Evolutionary conservation across 1,140 invertebrate genomes (phyloP).

Genomic region (Drosophila cardini): DNA sequence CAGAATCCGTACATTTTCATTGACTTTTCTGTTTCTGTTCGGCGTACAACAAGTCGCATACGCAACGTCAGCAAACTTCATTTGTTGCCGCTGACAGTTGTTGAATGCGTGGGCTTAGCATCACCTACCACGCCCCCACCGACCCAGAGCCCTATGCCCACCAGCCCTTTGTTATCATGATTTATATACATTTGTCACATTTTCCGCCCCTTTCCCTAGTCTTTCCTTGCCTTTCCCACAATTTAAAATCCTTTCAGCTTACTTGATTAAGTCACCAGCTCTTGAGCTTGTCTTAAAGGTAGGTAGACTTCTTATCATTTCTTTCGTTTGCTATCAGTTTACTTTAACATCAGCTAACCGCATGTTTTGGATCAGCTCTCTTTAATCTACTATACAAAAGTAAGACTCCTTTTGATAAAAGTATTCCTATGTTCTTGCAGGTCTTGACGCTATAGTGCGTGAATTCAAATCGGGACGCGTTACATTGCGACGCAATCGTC

Average conservation of each 20-base stretch:
- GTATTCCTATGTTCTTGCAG: slow-evolving; percentile 48
- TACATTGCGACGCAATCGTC: slow-evolving; percentile 75
- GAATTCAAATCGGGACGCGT: slow-evolving; percentile 83
- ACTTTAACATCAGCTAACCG: slow-evolving; percentile 55
- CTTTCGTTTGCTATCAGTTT: slow-evolving; percentile 16
- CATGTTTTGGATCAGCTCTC: slow-evolving; percentile 53
- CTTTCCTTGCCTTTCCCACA: slow-evolving; percentile 14
- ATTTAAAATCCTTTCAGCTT: slow-evolving; percentile 59
- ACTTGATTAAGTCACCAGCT: slow-evolving; percentile 25
- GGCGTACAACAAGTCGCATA: slow-evolving; percentile 46
- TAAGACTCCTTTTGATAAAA: slow-evolving; percentile 3
- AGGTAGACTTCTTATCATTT: slow-evolving; percentile 14
- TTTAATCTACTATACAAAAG: background rate
- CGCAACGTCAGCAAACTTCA: slow-evolving; percentile 66
- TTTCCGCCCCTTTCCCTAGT: too few relatives aligned
- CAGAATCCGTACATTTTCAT: slow-evolving; percentile 53
- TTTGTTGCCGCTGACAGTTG: slow-evolving; percentile 73
- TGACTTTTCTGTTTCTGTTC: slow-evolving; percentile 50
- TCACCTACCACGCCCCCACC: background rate
- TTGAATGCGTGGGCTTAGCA: slow-evolving; percentile 55
- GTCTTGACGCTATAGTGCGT: slow-evolving; percentile 84
- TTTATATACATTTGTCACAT: slow-evolving; percentile 60
- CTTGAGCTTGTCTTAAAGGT: slow-evolving; percentile 46
- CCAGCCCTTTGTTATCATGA: slow-evolving; percentile 44
- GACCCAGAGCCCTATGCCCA: background rate